Conservation (phyloP, 2,888 invertebrate genomes). For the Chymomyza amoena region DNA sequence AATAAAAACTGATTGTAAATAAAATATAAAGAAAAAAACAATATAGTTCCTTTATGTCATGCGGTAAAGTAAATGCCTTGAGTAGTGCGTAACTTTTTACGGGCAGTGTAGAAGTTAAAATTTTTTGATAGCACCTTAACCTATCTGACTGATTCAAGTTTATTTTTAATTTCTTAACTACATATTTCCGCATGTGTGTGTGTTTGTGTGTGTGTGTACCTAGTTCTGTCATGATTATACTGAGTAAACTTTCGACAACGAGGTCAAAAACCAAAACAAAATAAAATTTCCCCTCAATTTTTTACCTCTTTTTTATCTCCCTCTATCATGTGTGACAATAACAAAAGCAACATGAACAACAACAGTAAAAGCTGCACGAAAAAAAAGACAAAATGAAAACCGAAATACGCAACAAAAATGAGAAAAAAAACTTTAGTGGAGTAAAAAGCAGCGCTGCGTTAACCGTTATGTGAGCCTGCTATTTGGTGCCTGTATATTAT, state of each 20-base stretch:
- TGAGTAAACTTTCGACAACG: background rate
- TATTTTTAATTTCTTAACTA: too few species aligned
- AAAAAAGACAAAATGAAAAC: slow-evolving; percentile 41
- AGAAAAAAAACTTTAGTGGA: slow-evolving; percentile 17
- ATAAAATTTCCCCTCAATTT: background rate
- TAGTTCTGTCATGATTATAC: too few species aligned
- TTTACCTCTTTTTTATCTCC: background rate
- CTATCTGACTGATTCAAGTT: too few species aligned
- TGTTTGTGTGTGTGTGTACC: too few species aligned
- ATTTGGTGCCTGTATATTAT: slow-evolving; percentile 72
- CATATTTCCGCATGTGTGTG: too few species aligned
- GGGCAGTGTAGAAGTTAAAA: too few species aligned
- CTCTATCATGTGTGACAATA: slow-evolving; percentile 17
- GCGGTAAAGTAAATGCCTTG: too few species aligned
- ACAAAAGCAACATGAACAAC: slow-evolving; percentile 32
- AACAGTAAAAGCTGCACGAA: background rate
- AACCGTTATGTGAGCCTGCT: slow-evolving; percentile 60
- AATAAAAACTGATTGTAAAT: too few species aligned
- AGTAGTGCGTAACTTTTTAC: too few species aligned
- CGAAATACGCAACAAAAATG: slow-evolving; percentile 25
- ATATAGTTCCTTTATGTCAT: too few species aligned
- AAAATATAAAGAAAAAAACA: too few species aligned
- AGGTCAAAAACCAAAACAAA: background rate
- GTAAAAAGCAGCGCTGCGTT: slow-evolving; percentile 28
- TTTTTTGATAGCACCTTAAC: too few species aligned